phyloP scores from a whole-genome alignment of 2,797 vertebrate species.

The Babyrousa celebensis region DNA sequence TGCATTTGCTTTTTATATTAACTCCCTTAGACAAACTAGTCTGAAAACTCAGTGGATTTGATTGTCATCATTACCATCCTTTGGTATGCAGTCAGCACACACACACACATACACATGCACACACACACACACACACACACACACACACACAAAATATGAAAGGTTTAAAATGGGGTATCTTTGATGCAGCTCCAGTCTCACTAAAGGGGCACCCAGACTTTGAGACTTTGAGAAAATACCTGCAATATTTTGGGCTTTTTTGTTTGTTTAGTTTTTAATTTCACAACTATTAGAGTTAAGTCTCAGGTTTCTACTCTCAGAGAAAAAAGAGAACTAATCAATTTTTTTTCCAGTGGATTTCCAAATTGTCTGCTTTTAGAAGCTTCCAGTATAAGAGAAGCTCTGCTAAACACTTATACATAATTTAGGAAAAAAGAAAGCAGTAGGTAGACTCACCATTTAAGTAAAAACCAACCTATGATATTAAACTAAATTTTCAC shows the following conservation, averaged over 20 bases:
- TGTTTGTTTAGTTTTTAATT: slow-evolving; percentile 29
- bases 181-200: neutral
- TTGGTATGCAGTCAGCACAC: neutral
- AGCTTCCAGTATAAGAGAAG: neutral
- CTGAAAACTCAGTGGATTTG: neutral
- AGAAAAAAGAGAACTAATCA: slow-evolving; percentile 8
- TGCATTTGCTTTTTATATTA: neutral
- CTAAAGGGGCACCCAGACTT: neutral
- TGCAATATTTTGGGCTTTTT: neutral
- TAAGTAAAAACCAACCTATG: neutral
- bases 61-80: neutral
- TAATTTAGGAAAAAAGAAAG: neutral
- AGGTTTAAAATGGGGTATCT: neutral
- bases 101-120: no score
- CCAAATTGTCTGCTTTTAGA: neutral
- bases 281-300: neutral
- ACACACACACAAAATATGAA: neutral
- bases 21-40: slow-evolving; percentile 29
- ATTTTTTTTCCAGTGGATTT: neutral
- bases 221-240: slow-evolving; percentile 14
- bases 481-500: slow-evolving; percentile 22
- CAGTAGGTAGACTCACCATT: neutral
- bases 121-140: neutral
- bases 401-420: neutral
- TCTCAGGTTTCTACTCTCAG: slow-evolving; percentile 24